Evolutionary conservation across 2,113 vertebrate genomes (phyloP), one percentile per base, ranked within the genome.

Genomic region (Prietella phreatophila): DNA sequence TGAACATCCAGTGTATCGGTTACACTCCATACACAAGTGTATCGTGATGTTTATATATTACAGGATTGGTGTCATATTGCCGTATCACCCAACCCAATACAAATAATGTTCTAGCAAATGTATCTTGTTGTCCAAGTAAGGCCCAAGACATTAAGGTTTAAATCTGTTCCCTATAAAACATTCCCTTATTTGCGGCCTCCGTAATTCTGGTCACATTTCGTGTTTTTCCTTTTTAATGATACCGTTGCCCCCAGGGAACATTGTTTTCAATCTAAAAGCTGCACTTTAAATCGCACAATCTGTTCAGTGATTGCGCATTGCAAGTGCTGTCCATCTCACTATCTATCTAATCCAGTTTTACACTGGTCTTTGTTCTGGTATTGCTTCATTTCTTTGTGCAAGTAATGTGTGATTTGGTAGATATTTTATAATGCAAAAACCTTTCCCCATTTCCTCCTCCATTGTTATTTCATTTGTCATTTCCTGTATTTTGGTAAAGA

Each of bases 381-480:
- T 53, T 65, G 73, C 75, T 47, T 79, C 10, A 30, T 79, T 76
- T 19, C 89, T 89, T 19, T 53, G 27, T 61, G 20, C 20, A 13
- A 10, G 0, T 83, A 33, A n/a, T 39, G 10, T 36, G 13, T 63
- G 3, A 15, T 39, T 53, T 53, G 30, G 55, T 13, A 22, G 33
- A 17, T 3, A 36, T 78, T 79, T 33, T 83, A 36, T 56, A 42
- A 67, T 20, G 3, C 11, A 14, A 55, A 81, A 82, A 7, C 8
- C 1, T 30, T 13, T 19, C 58, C 5, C 14, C 22, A 22, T 47
- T 80, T 56, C 67, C 65, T 60, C 60, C 9, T 8, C 42, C 27
- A 83, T 78, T 86, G 71, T 78, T 75, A 22, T 60, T 30, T 83
- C 17, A 56, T 82, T 85, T 56, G 84, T 86, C 81, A 83, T 83